Evolutionary conservation across 2,888 invertebrate genomes (phyloP), one percentile per base, ranked within the genome.

Genomic region (Miltochrista miniata): DNA sequence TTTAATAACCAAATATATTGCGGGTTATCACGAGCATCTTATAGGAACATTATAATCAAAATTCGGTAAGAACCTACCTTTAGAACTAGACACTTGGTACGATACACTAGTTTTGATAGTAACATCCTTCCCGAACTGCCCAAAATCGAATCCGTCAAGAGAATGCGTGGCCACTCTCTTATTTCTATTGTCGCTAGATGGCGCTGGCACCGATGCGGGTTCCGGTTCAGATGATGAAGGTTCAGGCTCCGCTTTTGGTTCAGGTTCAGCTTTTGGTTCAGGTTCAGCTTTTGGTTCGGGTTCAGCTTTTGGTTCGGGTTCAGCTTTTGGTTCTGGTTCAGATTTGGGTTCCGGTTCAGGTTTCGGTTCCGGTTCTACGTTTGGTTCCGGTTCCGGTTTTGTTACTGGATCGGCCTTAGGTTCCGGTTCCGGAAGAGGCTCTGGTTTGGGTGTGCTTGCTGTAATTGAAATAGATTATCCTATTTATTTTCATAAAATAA

Each of bases 61-160:
- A n/a, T n/a, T n/a, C n/a, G n/a, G n/a, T n/a, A n/a, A n/a, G n/a
- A n/a, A n/a, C n/a, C n/a, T 68, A 90, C 90, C 90, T 83, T 90
- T 90, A 48, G 90, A 88, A 57, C 85, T 93, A 70, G 96, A 96
- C 56, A 96, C 95, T 79, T 95, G 93, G 79, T 95, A 96, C 0
- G 96, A 96, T 2, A 96, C 94, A 73, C 96, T 96, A 0, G 96
- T 96, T 70, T 96, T 95, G 10, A 96, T 95, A 0, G 95, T 94
- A 24, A 95, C 95, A 36, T 95, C 95, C 48, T 93, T 85, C 18
- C 93, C 92, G 9, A 91, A 78, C 35, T 90, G 86, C 54, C 87
- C 88, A 33, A 92, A 88, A 55, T 90, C 87, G 12, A 91, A 75
- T 18, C 90, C 91, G 43, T 90, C 89, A 3, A 85, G 47, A 0